A percentile compares a stretch with the other conserved stretches of the same genome.
Evolutionary conservation across 2,888 invertebrate genomes (phyloP).

Genomic region (Chironomus riparius): DNA sequence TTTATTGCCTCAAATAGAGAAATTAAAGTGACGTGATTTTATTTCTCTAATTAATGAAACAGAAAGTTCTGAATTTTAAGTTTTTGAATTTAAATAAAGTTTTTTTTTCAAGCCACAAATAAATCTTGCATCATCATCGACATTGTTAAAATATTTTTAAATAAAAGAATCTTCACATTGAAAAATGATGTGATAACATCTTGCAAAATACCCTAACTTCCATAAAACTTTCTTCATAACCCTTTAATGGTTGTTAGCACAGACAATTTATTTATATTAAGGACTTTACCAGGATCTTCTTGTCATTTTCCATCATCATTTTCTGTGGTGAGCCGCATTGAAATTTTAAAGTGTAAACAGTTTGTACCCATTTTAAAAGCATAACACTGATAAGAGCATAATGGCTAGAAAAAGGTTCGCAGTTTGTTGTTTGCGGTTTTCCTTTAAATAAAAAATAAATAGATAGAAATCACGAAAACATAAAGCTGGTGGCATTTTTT

Average conservation of each 20-base stretch:
- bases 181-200: background rate
- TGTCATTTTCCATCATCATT: constrained; percentile 22
- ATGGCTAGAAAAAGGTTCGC: background rate
- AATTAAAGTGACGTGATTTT: too few species aligned
- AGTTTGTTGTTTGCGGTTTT: background rate
- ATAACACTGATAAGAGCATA: background rate
- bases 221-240: background rate
- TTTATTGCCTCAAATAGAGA: background rate
- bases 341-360: background rate
- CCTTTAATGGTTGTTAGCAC: background rate
- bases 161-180: too few species aligned
- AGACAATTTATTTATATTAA: constrained; percentile 18
- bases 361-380: constrained; percentile 1
- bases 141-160: too few species aligned
- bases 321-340: constrained; percentile 7
- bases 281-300: background rate
- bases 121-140: too few species aligned
- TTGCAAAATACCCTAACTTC: background rate
- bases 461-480: background rate
- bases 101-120: too few species aligned
- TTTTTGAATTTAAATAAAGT: too few species aligned
- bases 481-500: background rate
- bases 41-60: too few species aligned
- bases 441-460: background rate
- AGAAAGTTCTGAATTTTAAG: too few species aligned